Evolutionary conservation across 2,113 vertebrate genomes (phyloP).

Genomic region (Cochlearius cochlearius): DNA sequence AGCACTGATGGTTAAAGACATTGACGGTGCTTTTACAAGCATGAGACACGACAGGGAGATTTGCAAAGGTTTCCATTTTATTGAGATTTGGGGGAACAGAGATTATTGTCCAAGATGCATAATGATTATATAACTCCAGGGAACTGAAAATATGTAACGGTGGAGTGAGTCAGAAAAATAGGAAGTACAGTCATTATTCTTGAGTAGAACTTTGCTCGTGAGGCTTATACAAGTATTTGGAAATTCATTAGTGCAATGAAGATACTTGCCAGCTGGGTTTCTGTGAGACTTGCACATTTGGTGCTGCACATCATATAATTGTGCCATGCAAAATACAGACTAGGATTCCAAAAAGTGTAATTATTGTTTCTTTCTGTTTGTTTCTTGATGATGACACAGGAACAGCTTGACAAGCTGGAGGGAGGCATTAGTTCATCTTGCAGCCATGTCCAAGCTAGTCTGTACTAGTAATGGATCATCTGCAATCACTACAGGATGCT

Average conservation of each 20-base stretch:
- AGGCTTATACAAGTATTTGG: background rate
- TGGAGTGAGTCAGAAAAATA: background rate
- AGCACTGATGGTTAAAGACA: background rate
- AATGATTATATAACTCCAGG: background rate
- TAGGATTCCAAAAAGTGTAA: background rate
- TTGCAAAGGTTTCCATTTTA: background rate
- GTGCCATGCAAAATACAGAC: background rate
- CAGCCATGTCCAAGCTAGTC: background rate
- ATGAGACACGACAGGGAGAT: background rate
- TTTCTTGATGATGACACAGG: background rate
- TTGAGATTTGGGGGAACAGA: background rate
- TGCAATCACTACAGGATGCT: background rate
- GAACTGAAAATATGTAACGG: background rate
- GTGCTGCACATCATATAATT: background rate
- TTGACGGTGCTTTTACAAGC: background rate
- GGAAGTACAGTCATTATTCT: background rate
- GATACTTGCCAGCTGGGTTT: background rate
- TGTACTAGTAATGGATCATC: background rate
- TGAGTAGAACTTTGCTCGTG: background rate
- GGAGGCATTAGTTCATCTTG: background rate
- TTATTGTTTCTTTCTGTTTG: background rate
- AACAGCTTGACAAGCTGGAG: background rate
- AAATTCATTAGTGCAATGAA: background rate
- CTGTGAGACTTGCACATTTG: background rate
- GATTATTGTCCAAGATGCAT: background rate